Evolutionary conservation across 2,113 vertebrate species (phyloP), one percentile per base, ranked within the genome.

Genomic region (rat (Rattus norvegicus)): DNA sequence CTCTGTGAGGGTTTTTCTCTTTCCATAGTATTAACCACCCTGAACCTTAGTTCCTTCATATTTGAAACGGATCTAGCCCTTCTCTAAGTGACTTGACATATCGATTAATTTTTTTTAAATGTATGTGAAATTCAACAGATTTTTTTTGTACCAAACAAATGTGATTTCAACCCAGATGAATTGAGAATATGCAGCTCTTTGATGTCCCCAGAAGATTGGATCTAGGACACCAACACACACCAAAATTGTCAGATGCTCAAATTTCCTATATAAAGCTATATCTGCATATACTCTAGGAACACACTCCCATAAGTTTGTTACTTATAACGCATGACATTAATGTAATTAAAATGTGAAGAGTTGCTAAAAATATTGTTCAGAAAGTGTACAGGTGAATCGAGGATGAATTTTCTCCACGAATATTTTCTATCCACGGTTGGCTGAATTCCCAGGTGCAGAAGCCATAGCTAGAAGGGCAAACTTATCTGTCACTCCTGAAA

Each of bases 81-180:
- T 69, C 36, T 79, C 75, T 96, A 76, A 81, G 12, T 59, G 20
- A 85, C 28, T 88, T 90, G 49, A 80, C 93, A 93, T 90, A 26
- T 7, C 22, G n/a, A 72, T 90, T 88, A 43, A 30, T 39, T 43
- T 93, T 43, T 93, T 94, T 39, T 22, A 87, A 79, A 39, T 16
- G 36, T 49, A 19, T 81, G 3, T 59, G 28, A 11, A 93, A 93
- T 49, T 81, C 22, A 12, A 90, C 17, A 92, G 65, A 28, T 13
- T 72, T 16, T 28, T 6, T 63, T 28, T 20, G 43, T 3, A 24
- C 24, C 19, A 11, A 89, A 87, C 61, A 92, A 92, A 88, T 76
- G 56, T 13, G 43, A 88, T 94, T 91, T 91, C 43, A 94, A 92
- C 59, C 17, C 4, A 10, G 7, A 33, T 84, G 16, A 52, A 91